These are phyloP conservation scores for Helarctos malayanus DNA, from an alignment of 2,797 vertebrate species.

Conservation along the genomic window DNA sequence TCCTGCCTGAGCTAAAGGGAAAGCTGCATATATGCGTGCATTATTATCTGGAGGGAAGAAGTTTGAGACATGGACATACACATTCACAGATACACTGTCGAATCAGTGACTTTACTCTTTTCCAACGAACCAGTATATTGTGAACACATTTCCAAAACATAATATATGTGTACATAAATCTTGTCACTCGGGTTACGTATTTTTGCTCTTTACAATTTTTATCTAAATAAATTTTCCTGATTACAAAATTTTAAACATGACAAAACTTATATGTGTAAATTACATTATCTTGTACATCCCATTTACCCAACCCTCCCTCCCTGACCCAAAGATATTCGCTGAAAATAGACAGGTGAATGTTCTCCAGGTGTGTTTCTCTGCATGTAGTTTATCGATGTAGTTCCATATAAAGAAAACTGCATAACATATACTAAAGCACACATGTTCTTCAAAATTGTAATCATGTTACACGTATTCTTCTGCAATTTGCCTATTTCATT, in stretches of 20 bases:
- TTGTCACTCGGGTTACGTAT: not conserved
- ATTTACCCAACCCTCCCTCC: not conserved
- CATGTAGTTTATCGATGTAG: not conserved
- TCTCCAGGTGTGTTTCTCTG: not conserved
- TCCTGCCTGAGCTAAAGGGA: constrained; percentile 29
- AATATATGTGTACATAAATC: not conserved
- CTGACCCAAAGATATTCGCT: not conserved
- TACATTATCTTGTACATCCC: not conserved
- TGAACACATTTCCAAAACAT: constrained; percentile 39
- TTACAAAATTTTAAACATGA: constrained; percentile 51
- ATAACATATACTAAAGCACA: constrained; percentile 52
- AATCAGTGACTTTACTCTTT: constrained; percentile 46
- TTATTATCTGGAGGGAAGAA: constrained; percentile 21
- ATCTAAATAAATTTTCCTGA: constrained; percentile 21
- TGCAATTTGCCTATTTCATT: constrained; percentile 56
- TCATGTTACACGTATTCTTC: not conserved
- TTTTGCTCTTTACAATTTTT: constrained; percentile 42
- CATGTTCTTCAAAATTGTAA: constrained; percentile 33
- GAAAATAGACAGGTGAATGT: constrained; percentile 9
- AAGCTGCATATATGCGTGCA: not conserved
- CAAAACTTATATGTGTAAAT: not conserved
- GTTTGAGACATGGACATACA: constrained; percentile 25
- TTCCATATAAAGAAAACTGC: constrained; percentile 33
- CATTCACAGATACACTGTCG: not conserved
- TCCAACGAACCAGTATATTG: constrained; percentile 18